Conservation (phyloP, 2,797 vertebrate genomes). For the Myotis pilosus region DNA sequence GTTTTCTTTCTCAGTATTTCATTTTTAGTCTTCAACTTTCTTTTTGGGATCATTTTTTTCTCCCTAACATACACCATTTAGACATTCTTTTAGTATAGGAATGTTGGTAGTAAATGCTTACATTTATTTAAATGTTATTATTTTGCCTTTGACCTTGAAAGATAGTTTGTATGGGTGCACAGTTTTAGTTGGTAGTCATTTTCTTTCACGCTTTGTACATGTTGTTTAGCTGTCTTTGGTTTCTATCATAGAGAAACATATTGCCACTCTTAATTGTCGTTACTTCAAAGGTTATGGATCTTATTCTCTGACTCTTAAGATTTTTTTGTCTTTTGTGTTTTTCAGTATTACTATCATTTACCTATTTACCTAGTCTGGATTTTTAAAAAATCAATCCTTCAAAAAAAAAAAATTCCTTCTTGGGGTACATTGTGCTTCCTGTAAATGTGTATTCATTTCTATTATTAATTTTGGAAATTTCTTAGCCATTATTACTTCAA, state of each 20-base stretch:
- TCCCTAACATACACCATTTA: neutral
- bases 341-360: neutral
- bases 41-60: neutral
- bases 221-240: neutral
- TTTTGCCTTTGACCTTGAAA: neutral
- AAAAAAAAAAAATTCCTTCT: neutral
- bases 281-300: neutral
- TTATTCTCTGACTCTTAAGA: slow-evolving; percentile 25
- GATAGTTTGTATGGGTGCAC: neutral
- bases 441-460: neutral
- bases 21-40: neutral
- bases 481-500: slow-evolving; percentile 10
- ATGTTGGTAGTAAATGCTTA: neutral
- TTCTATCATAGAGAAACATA: neutral
- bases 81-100: neutral
- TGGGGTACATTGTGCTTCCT: neutral
- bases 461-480: neutral
- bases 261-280: neutral
- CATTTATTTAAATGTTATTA: slow-evolving; percentile 6
- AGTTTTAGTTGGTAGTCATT: slow-evolving; percentile 3
- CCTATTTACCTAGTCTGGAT: neutral
- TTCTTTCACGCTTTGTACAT: neutral
- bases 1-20: neutral
- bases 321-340: neutral
- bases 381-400: neutral